Evolutionary conservation across 2,888 invertebrate genomes (phyloP).

Genomic region (Drosophila algonquin): DNA sequence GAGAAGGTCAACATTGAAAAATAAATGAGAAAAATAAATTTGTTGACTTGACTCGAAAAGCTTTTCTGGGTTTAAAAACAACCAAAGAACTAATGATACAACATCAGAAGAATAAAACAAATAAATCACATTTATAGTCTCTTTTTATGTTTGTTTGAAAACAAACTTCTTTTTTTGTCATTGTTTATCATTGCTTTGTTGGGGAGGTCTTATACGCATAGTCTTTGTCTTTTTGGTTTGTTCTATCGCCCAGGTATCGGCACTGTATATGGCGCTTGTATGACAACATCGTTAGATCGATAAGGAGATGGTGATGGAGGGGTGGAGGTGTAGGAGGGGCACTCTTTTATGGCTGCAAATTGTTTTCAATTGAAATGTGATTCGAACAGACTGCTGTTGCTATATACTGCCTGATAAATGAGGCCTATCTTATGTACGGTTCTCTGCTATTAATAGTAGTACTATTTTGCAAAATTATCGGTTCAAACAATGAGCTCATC

Average conservation of each 20-base stretch:
- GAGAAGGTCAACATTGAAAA: slow-evolving; percentile 52
- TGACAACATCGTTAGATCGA: slow-evolving; percentile 54
- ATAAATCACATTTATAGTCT: slow-evolving; percentile 36
- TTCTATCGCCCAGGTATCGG: slow-evolving; percentile 15
- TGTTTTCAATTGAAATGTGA: slow-evolving; percentile 38
- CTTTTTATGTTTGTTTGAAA: slow-evolving; percentile 24
- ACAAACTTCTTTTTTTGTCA: slow-evolving; percentile 19
- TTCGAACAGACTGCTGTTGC: slow-evolving; percentile 6
- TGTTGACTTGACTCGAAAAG: too few relatives aligned
- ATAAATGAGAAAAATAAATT: slow-evolving; percentile 41
- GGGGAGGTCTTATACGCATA: not conserved
- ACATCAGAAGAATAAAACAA: slow-evolving; percentile 24
- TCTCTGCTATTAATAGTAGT: not conserved
- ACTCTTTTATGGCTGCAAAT: slow-evolving; percentile 34
- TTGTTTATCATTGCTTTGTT: slow-evolving; percentile 28
- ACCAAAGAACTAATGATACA: slow-evolving; percentile 12
- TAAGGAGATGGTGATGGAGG: slow-evolving; percentile 17
- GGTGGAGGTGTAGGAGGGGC: not conserved
- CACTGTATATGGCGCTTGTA: slow-evolving; percentile 45
- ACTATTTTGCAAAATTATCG: slow-evolving; percentile 42
- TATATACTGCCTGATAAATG: slow-evolving; percentile 44
- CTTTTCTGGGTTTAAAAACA: too few relatives aligned
- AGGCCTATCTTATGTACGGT: slow-evolving; percentile 2
- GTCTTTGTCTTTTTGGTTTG: slow-evolving; percentile 12
- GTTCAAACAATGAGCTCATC: slow-evolving; percentile 58